Evolutionary conservation across 1,140 invertebrate genomes (phyloP).

Genomic region (Bombus breviceps): DNA sequence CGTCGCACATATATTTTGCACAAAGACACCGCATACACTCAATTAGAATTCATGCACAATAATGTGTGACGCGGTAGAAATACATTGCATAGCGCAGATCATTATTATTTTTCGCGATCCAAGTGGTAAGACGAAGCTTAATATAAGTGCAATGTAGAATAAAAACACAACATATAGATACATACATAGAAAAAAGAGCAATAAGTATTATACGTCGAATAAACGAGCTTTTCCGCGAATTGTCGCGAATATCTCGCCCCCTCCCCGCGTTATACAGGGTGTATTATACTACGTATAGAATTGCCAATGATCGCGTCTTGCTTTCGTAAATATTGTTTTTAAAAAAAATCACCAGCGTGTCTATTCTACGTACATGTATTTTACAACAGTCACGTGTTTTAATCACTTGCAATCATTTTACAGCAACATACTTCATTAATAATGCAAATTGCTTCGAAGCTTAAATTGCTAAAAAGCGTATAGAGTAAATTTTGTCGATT

Average conservation of each 20-base stretch:
- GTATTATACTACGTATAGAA: neutral
- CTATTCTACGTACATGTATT: neutral
- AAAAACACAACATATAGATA: neutral
- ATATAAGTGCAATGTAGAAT: conserved; percentile 10
- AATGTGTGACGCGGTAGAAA: conserved; percentile 14
- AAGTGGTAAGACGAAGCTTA: conserved; percentile 13
- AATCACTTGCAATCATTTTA: neutral
- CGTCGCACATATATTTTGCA: neutral
- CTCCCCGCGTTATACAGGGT: no score
- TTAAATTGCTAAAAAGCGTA: neutral
- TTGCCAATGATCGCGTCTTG: neutral
- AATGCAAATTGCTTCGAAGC: neutral
- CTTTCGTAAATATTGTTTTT: neutral
- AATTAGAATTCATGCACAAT: conserved; percentile 46
- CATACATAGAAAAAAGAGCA: neutral
- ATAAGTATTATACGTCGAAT: neutral
- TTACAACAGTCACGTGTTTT: neutral
- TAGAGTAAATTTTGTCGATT: neutral
- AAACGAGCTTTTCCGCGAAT: neutral
- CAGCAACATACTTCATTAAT: neutral
- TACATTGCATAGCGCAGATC: conserved; percentile 12
- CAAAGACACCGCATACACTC: neutral
- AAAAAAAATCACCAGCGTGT: neutral
- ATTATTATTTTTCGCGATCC: neutral
- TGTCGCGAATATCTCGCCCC: neutral